phyloP scores from a whole-genome alignment of 2,888 invertebrate genomes.

The Flexamia atlantica region DNA sequence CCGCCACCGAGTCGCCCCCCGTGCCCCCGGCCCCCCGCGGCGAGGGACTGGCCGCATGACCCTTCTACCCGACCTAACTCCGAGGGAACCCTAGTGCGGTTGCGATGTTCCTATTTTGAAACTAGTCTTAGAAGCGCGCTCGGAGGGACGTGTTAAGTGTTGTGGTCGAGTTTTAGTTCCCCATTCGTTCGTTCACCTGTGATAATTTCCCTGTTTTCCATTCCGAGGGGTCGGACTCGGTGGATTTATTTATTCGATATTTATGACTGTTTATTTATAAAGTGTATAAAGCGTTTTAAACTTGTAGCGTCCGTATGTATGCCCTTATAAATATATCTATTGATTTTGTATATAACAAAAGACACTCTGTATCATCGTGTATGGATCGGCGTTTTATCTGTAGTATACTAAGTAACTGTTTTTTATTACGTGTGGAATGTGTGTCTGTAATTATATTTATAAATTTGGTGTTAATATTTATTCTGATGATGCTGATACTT shows the following conservation, averaged over 20 bases:
- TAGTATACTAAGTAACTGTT: slow-evolving; percentile 62
- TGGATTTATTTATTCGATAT: slow-evolving; percentile 48
- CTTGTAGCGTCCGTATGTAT: slow-evolving; percentile 54
- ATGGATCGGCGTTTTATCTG: slow-evolving; percentile 63
- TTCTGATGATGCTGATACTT: slow-evolving; percentile 60
- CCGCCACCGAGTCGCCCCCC: slow-evolving; percentile 76
- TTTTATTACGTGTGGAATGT: slow-evolving; percentile 64
- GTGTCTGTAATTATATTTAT: slow-evolving; percentile 66
- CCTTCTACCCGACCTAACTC: slow-evolving; percentile 67
- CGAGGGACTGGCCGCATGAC: slow-evolving; percentile 86
- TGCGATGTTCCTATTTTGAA: slow-evolving; percentile 77
- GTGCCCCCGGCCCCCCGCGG: slow-evolving; percentile 78
- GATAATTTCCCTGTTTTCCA: slow-evolving; percentile 60
- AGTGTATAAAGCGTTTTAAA: slow-evolving; percentile 50
- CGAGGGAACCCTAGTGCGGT: slow-evolving; percentile 65
- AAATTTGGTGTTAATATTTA: slow-evolving; percentile 65
- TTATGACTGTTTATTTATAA: slow-evolving; percentile 48
- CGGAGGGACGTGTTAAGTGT: slow-evolving; percentile 23
- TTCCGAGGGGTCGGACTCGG: slow-evolving; percentile 26
- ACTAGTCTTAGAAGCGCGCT: slow-evolving; percentile 72
- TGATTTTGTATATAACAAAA: slow-evolving; percentile 60
- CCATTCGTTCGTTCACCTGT: slow-evolving; percentile 62
- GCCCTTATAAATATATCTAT: slow-evolving; percentile 56
- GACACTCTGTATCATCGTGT: slow-evolving; percentile 52
- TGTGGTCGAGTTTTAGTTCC: slow-evolving; percentile 52